Base-by-base conservation (phyloP, 2,113 vertebrate species). In the Dendrocopos noguchii region DNA sequence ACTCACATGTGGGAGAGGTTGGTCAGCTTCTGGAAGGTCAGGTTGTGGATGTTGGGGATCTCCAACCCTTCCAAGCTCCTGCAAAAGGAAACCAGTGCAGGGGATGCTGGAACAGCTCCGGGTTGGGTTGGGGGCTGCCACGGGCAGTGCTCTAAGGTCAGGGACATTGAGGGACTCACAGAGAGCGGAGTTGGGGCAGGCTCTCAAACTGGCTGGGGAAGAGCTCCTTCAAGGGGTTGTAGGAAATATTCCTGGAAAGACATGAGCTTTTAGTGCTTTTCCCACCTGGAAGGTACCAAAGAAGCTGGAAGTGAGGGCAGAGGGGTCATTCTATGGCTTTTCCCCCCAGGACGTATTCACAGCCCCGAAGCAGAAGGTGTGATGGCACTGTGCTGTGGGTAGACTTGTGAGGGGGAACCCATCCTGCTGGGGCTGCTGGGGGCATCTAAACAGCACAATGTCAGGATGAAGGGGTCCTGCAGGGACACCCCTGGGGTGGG, bases 1-100 rank as follows among this genome's bases (percentile, higher is more conserved):
- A 86, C 97, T 97, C 87, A 98, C 97, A 98, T 97, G 93, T 98
- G 97, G 20, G 97, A 97, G 22, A 98, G 96, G 81, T 96, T 97
- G 60, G 60, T 82, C 42, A 98, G 86, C 22, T 95, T 95, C 33
- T 91, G 93, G 85, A 98, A 97, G 95, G 97, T 97, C 57, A 95
- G 65, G 72, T 95, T 97, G 65, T 94, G 95, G 83, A 97, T 97
- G 87, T 96, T 97, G 44, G 96, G 95, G 64, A 98, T 97, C 83
- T 98, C 97, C 64, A 98, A 90, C 31, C 95, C 97, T 68, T 98
- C 97, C 88, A 98, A 92, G 80, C 94, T 96, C 93, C 97, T 98
- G 83, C 24, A 18, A 80, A 88, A n/a, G 6, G 20, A 53, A 50
- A 33, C 5, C 42, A 15, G 21, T 1, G 7, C 28, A 28, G 34